These are phyloP conservation scores for Helarctos malayanus DNA, from an alignment of 2,797 vertebrate genomes.

Conservation along the genomic window DNA sequence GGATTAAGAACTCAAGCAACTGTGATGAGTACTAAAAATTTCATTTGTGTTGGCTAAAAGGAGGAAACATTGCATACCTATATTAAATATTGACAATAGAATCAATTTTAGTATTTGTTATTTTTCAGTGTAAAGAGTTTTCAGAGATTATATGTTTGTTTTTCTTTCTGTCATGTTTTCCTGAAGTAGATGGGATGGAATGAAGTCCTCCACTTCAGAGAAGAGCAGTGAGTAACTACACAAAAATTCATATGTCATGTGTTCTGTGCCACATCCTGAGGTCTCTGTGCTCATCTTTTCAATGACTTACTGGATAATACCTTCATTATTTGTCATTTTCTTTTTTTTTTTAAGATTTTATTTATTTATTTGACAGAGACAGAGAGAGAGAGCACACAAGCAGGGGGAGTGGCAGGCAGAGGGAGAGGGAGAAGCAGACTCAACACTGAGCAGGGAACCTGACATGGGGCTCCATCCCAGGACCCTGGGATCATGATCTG, in stretches of 20 bases:
- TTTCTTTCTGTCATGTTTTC: not conserved
- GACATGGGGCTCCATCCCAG: not conserved
- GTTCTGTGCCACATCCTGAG: not conserved
- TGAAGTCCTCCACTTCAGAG: not conserved
- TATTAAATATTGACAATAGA: not conserved
- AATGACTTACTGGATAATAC: not conserved
- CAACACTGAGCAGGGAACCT: not conserved
- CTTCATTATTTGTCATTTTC: not conserved
- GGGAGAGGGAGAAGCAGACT: not conserved
- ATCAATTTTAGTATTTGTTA: not conserved
- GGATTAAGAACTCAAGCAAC: not conserved
- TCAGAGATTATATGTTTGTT: not conserved
- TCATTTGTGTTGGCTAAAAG: not conserved
- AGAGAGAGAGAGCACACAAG: not conserved
- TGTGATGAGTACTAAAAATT: not conserved
- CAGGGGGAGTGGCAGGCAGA: not conserved
- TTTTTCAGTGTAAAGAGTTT: not conserved
- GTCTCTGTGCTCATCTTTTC: not conserved
- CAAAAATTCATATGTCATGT: not conserved
- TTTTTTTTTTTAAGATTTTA: not conserved
- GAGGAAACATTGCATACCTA: not conserved
- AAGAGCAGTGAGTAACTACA: not conserved
- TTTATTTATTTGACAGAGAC: not conserved
- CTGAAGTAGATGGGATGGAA: not conserved
- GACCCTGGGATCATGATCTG: not conserved